A percentile compares a stretch with the other conserved stretches of the same genome.
Evolutionary conservation across 2,113 vertebrate species (phyloP).

Genomic region (Crotalus viridis): DNA sequence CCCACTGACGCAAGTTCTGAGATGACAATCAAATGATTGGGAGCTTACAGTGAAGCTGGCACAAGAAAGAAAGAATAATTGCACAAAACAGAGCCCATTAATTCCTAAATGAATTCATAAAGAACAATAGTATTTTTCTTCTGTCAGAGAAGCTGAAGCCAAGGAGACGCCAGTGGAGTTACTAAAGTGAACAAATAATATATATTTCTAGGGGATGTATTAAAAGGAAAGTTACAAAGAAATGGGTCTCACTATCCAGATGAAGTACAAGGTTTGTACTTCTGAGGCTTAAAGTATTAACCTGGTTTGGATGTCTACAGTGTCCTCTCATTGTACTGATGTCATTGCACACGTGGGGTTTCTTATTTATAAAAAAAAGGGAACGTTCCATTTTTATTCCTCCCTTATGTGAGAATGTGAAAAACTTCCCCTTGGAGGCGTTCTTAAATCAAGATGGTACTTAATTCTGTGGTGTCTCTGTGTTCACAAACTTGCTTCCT

Average conservation of each 20-base stretch:
- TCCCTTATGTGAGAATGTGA: not conserved
- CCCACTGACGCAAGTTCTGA: not conserved
- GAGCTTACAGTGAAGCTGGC: not conserved
- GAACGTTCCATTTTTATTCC: not conserved
- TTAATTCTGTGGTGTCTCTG: not conserved
- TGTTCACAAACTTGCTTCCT: too few relatives aligned
- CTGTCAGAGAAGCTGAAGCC: not conserved
- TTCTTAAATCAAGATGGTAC: not conserved
- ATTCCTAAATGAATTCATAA: not conserved
- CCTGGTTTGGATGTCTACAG: not conserved
- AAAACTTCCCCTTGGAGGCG: not conserved
- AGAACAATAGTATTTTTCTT: not conserved
- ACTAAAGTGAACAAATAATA: not conserved
- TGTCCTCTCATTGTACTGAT: not conserved
- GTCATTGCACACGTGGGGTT: not conserved
- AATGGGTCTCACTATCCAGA: not conserved
- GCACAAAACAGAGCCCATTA: not conserved
- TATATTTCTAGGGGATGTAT: not conserved
- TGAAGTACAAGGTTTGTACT: not conserved
- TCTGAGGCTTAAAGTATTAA: not conserved
- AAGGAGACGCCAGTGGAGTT: not conserved
- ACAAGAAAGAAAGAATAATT: not conserved
- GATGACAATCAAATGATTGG: not conserved
- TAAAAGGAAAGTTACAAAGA: not conserved
- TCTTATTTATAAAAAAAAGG: not conserved